Evolutionary conservation across 2,113 vertebrate genomes (phyloP).

Genomic region (Scatophagus argus): DNA sequence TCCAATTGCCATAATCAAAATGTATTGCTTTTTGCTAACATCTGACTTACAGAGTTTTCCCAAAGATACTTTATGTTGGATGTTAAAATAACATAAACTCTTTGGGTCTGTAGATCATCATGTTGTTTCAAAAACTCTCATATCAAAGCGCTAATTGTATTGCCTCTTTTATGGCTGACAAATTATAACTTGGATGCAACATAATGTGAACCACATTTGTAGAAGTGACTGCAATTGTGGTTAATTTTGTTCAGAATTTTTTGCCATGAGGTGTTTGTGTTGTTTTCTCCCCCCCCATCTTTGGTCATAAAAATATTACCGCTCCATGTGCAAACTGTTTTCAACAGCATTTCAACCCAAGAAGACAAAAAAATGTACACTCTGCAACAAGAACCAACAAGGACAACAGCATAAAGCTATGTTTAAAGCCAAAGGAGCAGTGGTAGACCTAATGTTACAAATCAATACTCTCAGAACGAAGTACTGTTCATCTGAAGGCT

Average conservation of each 20-base stretch:
- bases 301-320: background rate
- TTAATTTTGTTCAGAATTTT: constrained; percentile 20
- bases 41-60: background rate
- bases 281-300: background rate
- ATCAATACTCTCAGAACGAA: background rate
- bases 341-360: background rate
- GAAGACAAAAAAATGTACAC: background rate
- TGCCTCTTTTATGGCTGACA: constrained; percentile 36
- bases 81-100: background rate
- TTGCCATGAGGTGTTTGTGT: constrained; percentile 18
- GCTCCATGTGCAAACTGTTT: background rate
- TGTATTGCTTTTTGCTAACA: background rate
- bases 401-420: background rate
- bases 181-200: constrained; percentile 40
- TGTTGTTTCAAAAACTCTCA: constrained; percentile 29
- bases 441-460: background rate
- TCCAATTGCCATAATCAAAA: too few relatives aligned
- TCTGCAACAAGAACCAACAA: background rate
- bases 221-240: constrained; percentile 28
- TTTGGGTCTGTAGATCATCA: background rate
- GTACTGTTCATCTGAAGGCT: background rate
- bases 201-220: constrained; percentile 33
- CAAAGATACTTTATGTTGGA: background rate
- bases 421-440: background rate
- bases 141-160: constrained; percentile 22